Conservation (phyloP, 2,797 vertebrate species). For the Arnoldichthys spilopterus region DNA sequence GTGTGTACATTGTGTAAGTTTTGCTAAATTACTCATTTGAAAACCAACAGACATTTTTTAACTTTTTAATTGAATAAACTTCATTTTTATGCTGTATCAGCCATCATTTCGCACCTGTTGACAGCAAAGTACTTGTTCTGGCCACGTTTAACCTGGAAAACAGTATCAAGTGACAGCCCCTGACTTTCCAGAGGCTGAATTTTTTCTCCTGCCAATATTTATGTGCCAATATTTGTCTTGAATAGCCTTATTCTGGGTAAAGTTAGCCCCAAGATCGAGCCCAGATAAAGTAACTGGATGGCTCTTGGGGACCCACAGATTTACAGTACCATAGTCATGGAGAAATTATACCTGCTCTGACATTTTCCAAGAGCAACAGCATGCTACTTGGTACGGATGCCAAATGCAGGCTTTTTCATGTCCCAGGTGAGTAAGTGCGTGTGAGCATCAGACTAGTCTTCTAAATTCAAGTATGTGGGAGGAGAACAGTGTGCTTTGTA, state of each 20-base stretch:
- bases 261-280: slow-evolving; percentile 57
- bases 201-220: slow-evolving; percentile 12
- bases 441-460: slow-evolving; percentile 39
- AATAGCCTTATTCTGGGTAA: slow-evolving; percentile 6
- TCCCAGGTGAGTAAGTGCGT: slow-evolving; percentile 46
- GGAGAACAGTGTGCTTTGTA: slow-evolving; percentile 55
- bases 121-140: slow-evolving; percentile 27
- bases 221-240: slow-evolving; percentile 7
- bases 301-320: slow-evolving; percentile 57
- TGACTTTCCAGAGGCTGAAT: not conserved
- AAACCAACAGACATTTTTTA: too few species aligned
- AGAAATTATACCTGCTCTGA: slow-evolving; percentile 50
- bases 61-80: too few species aligned
- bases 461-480: slow-evolving; percentile 34
- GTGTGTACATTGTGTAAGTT: too few species aligned
- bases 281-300: slow-evolving; percentile 63
- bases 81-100: not conserved
- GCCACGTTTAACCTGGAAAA: slow-evolving; percentile 2
- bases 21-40: too few species aligned
- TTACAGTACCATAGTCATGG: slow-evolving; percentile 52
- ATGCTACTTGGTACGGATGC: slow-evolving; percentile 31
- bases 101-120: slow-evolving; percentile 22
- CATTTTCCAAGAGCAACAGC: slow-evolving; percentile 65
- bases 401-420: slow-evolving; percentile 45
- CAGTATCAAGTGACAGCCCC: not conserved